Evolutionary conservation across 2,113 vertebrate species (phyloP).

Genomic region (Hippocampus comes): DNA sequence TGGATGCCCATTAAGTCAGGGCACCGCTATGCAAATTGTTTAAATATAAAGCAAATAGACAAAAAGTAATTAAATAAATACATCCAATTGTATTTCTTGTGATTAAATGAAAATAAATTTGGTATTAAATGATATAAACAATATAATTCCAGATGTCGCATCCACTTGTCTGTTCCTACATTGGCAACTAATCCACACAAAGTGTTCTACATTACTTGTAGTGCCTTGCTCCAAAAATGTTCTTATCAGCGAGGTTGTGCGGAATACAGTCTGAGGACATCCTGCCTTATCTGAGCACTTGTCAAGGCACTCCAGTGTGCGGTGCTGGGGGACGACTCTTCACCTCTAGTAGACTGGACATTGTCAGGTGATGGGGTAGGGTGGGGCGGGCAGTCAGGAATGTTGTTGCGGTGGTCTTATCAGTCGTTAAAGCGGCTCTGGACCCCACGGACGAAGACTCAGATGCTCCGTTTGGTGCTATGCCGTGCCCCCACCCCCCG

Average conservation of each 20-base stretch:
- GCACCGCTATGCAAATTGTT: too few species aligned
- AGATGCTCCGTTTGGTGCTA: conserved; percentile 35
- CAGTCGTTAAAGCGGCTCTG: conserved; percentile 57
- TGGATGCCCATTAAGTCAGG: too few species aligned
- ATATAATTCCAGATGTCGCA: not conserved
- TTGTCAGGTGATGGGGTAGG: conserved; percentile 68
- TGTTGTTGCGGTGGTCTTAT: conserved; percentile 67
- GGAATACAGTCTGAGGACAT: conserved; percentile 52
- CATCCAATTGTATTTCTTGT: too few species aligned
- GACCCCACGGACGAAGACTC: conserved; percentile 22
- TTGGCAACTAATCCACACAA: conserved; percentile 49
- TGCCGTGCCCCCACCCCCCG: not conserved
- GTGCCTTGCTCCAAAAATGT: conserved; percentile 39
- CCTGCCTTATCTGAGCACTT: conserved; percentile 59
- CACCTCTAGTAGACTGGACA: conserved; percentile 60
- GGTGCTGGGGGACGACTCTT: conserved; percentile 40
- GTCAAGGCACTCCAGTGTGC: conserved; percentile 49
- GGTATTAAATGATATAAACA: too few species aligned
- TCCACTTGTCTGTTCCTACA: not conserved
- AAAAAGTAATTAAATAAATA: too few species aligned
- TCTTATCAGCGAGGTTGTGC: conserved; percentile 44
- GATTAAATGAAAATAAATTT: too few species aligned
- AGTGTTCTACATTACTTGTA: conserved; percentile 52
- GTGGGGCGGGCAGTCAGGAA: conserved; percentile 57
- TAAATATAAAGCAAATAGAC: too few species aligned